Percentiles rank a stretch among this genome's conserved stretches.
These are phyloP conservation scores for Drosophila persimilis DNA, from an alignment of 1,140 invertebrate species.

Conservation along the genomic window DNA sequence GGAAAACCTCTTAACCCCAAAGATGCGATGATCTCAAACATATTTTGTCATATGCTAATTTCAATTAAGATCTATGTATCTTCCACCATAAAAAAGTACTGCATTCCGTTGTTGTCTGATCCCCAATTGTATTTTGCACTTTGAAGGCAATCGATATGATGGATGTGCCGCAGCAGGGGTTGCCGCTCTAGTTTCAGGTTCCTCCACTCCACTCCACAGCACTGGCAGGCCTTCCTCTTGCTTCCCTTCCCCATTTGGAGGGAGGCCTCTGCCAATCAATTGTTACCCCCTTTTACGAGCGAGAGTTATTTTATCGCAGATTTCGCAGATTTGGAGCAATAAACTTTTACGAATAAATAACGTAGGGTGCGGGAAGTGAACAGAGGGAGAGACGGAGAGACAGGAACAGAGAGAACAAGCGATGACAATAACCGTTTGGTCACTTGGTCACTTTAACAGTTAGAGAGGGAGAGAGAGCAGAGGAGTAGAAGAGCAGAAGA, in stretches of 20 bases:
- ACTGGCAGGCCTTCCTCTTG: neutral
- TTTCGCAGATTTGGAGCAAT: conserved; percentile 63
- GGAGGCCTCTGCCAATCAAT: conserved; percentile 1
- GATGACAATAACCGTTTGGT: conserved; percentile 7
- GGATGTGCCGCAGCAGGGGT: neutral
- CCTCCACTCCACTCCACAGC: no score
- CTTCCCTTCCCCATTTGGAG: neutral
- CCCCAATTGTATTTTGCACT: no score
- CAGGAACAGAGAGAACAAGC: no score
- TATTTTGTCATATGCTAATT: conserved; percentile 32
- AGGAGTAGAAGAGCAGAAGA: no score
- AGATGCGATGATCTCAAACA: no score
- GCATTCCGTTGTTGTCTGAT: no score
- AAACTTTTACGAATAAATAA: conserved; percentile 65
- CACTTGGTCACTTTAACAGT: conserved; percentile 2
- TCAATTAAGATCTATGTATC: conserved; percentile 18
- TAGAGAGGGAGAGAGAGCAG: neutral
- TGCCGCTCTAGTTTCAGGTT: conserved; percentile 5
- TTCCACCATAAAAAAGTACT: no score
- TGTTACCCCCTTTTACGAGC: conserved; percentile 4
- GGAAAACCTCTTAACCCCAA: no score
- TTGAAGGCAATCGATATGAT: no score
- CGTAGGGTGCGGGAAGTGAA: neutral
- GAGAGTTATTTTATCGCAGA: conserved; percentile 41
- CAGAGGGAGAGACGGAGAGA: no score